These are phyloP conservation scores for Puntigrus tetrazona DNA, from an alignment of 2,113 vertebrate genomes.

Conservation along the genomic window DNA sequence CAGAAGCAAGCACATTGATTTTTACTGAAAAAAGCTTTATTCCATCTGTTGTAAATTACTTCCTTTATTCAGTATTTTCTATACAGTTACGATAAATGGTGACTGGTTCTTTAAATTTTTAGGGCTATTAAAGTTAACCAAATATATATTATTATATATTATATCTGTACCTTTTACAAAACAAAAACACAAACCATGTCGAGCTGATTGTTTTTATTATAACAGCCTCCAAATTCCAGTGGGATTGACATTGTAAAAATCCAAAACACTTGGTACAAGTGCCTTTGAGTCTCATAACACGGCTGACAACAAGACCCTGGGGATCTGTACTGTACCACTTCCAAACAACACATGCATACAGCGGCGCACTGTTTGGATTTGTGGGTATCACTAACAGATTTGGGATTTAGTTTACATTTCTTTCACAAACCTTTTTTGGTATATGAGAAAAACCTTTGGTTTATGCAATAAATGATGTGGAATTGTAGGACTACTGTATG, in stretches of 20 bases:
- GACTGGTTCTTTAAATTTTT: neutral
- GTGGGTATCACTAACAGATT: neutral
- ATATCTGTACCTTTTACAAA: neutral
- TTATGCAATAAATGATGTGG: neutral
- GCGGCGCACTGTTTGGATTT: neutral
- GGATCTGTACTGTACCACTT: neutral
- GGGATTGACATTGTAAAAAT: neutral
- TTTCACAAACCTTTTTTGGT: neutral
- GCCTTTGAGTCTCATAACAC: neutral
- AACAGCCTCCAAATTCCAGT: neutral
- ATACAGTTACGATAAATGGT: neutral
- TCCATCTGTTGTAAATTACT: neutral
- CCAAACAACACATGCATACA: neutral
- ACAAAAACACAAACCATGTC: neutral
- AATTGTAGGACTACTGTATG: neutral
- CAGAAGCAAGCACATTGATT: neutral
- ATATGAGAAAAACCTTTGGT: neutral
- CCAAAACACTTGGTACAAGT: slow-evolving; percentile 6
- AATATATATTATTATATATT: no score
- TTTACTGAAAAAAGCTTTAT: neutral
- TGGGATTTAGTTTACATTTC: neutral
- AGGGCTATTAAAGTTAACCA: no score
- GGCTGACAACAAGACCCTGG: neutral
- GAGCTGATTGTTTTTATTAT: neutral
- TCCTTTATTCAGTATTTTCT: neutral